These are phyloP conservation scores for Cheilosia pagana DNA, from an alignment of 2,888 invertebrate genomes.

Conservation along the genomic window DNA sequence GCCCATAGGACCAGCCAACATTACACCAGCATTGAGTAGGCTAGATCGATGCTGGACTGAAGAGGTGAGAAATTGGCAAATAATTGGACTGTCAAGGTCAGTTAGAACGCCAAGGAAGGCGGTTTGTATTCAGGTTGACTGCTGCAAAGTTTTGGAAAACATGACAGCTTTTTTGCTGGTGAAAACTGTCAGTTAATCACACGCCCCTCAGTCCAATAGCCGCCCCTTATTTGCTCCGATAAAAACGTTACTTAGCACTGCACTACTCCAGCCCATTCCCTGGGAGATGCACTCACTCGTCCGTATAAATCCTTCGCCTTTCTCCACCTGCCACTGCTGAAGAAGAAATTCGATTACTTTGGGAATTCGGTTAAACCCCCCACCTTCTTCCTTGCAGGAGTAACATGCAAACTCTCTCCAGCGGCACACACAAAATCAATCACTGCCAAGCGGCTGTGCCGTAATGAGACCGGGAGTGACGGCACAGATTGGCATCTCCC, in stretches of 20 bases:
- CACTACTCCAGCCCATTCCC: neutral
- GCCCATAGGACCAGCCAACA: too few species aligned
- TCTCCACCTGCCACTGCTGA: constrained; percentile 13
- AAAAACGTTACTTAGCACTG: constrained; percentile 26
- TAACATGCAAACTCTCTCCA: constrained; percentile 21
- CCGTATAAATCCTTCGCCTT: constrained; percentile 1
- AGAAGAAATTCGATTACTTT: constrained; percentile 44
- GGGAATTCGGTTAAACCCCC: constrained; percentile 55
- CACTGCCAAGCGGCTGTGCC: constrained; percentile 61
- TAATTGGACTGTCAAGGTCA: too few species aligned
- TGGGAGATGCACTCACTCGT: constrained; percentile 33
- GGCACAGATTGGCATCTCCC: constrained; percentile 46
- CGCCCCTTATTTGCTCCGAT: constrained; percentile 41
- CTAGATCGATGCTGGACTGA: too few species aligned
- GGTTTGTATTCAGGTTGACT: too few species aligned
- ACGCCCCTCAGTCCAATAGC: constrained; percentile 22
- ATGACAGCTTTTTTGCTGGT: too few species aligned
- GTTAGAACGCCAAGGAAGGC: too few species aligned
- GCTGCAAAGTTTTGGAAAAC: too few species aligned
- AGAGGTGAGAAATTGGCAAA: too few species aligned
- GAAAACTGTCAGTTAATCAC: neutral
- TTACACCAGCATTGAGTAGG: too few species aligned
- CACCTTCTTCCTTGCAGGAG: constrained; percentile 39
- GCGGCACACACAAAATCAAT: constrained; percentile 61
- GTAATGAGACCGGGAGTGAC: constrained; percentile 38